Evolutionary conservation across 2,888 invertebrate genomes (phyloP), one percentile per base, ranked within the genome.

Genomic region (Drosophila peninsularis): DNA sequence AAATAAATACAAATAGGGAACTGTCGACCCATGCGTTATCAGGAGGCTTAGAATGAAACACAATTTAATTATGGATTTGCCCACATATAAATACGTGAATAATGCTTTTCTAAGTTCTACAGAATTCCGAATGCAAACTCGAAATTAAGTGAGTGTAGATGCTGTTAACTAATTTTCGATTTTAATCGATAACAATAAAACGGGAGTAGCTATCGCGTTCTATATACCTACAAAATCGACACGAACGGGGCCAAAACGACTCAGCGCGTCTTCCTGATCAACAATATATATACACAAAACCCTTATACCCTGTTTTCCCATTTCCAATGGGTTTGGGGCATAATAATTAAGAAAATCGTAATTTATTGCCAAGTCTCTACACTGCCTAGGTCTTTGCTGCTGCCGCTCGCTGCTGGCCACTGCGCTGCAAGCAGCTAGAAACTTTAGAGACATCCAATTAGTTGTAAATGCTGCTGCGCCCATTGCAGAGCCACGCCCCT

Each of bases 381-480:
- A 44, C 27, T 62, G 56, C 17, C 34, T 45, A 17, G 21, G 41
- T 47, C 60, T 24, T 36, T 63, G 19, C 57, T 54, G 44, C 47
- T 32, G 73, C 66, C 55, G 56, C 41, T 63, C 62, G 70, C 65
- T 44, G 56, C 49, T 13, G 36, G 71, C 72, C 45, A 64, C 24
- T 3, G 27, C 1, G 62, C 49, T 32, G 61, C 73, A 44, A 45
- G 36, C 52, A 68, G 30, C 62, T 69, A 64, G 62, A 55, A 66
- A 69, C 71, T 68, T 65, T 36, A 63, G 62, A 79, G 58, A 82
- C 50, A 75, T 69, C 71, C 71, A 87, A 88, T 82, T 82, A 87
- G 78, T 77, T 78, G 62, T 50, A 61, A 83, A 80, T 75, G 71
- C 64, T 62, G 45, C 67, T 42, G 32, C 55, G 55, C 55, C 27